Evolutionary conservation across 2,888 invertebrate genomes (phyloP).

Genomic region (Agrochola macilenta): DNA sequence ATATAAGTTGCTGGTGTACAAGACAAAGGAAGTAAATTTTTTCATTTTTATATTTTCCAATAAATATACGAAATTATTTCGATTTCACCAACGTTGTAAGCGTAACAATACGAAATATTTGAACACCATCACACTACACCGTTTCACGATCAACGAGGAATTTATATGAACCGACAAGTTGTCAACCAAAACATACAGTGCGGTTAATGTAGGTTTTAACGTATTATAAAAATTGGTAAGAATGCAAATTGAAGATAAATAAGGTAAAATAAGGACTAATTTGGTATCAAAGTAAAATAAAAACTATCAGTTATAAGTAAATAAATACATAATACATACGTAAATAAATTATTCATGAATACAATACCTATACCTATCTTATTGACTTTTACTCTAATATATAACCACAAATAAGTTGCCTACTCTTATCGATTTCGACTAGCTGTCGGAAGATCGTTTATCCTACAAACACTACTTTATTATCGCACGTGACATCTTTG

Average conservation of each 20-base stretch:
- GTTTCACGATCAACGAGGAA: not conserved
- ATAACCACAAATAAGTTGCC: not conserved
- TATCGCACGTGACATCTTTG: not conserved
- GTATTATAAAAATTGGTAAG: not conserved
- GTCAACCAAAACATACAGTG: not conserved
- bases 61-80: not conserved
- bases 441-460: constrained; percentile 1
- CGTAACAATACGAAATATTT: not conserved
- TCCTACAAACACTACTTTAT: not conserved
- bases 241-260: not conserved
- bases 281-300: not conserved
- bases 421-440: not conserved
- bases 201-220: not conserved
- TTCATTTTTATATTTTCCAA: not conserved
- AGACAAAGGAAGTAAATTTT: not conserved
- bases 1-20: not conserved
- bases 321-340: too few relatives aligned
- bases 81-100: not conserved
- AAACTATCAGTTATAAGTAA: not conserved
- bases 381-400: not conserved
- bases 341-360: not conserved
- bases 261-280: not conserved
- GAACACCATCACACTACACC: not conserved
- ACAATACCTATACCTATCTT: not conserved
- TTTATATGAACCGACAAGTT: not conserved